phyloP scores from a whole-genome alignment of 1,140 invertebrate species.

The Melitaea cinxia region DNA sequence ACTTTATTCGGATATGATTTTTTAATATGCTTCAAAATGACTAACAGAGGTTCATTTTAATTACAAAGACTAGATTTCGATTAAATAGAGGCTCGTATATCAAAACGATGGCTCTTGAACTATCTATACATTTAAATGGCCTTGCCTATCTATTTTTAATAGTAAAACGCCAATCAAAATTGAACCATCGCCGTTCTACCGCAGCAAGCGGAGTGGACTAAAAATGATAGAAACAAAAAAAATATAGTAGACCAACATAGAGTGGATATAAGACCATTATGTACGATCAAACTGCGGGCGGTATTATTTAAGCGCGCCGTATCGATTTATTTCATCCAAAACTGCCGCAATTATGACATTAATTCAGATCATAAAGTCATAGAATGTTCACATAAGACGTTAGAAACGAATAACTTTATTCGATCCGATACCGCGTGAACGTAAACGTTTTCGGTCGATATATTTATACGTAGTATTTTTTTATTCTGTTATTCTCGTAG shows the following conservation, averaged over 20 bases:
- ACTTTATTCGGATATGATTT: not conserved
- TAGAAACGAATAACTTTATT: conserved; percentile 77
- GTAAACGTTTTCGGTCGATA: conserved; percentile 57
- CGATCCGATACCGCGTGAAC: conserved; percentile 62
- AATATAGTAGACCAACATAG: conserved; percentile 49
- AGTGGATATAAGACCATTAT: conserved; percentile 53
- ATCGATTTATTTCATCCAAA: conserved; percentile 80
- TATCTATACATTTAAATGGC: conserved; percentile 53
- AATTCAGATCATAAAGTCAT: conserved; percentile 76
- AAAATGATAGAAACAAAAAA: conserved; percentile 22
- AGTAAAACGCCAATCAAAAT: conserved; percentile 30
- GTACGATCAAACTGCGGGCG: conserved; percentile 68
- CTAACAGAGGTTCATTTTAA: conserved; percentile 26
- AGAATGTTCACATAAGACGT: conserved; percentile 73
- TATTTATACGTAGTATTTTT: conserved; percentile 49
- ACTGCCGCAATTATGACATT: conserved; percentile 80
- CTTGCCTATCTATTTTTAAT: conserved; percentile 60
- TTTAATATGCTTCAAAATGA: conserved; percentile 16
- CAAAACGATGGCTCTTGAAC: conserved; percentile 53
- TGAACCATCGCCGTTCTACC: conserved; percentile 41
- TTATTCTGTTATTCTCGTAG: conserved; percentile 57
- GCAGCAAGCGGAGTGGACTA: conserved; percentile 34
- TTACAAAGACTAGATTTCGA: conserved; percentile 40
- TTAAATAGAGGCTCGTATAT: conserved; percentile 53
- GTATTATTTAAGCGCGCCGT: conserved; percentile 75